Evolutionary conservation across 2,113 vertebrate species (phyloP), one percentile per base, ranked within the genome.

Genomic region (Limnothrissa miodon): DNA sequence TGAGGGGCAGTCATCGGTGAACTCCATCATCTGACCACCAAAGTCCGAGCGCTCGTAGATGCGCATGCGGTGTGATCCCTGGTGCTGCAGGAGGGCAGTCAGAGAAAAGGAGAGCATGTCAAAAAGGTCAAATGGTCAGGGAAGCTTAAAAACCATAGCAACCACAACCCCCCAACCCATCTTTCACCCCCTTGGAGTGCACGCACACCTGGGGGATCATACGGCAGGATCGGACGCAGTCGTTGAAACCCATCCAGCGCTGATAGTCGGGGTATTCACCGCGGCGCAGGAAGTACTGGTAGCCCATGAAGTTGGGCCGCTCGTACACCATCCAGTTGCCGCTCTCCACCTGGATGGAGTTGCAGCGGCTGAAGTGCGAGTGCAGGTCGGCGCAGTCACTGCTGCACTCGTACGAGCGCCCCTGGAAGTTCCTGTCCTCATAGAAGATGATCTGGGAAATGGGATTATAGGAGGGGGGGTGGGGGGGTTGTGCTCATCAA

Each of bases 251-350:
- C 0, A 89, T 83, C 82, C 85, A 87, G 81, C 89, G 80, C 84
- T 91, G 88, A 88, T 90, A 93, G 88, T 94, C 93, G 0, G 92
- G 78, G 83, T 93, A 94, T 33, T 94, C 93, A 0, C 92, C 92
- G 83, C 51, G 93, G 80, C 51, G 90, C 87, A 94, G 80, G 87
- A 92, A 91, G 87, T 81, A 92, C 90, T 93, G 93, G 86, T 91
- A 92, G 1, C 93, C 93, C 7, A n/a, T 89, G 88, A 74, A 94
- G 81, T 89, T 83, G 0, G 91, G 86, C 0, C 87, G 89, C 29
- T 94, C 93, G 45, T 94, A 94, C 80, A 90, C 84, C 89, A 93
- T 83, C 88, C 92, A 94, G 90, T 89, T 91, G 87, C 91, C 89
- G 1, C 87, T 89, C 90, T 93, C 90, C 85, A 93, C 88, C 3